These are phyloP conservation scores for Oryzias celebensis DNA, from an alignment of 2,113 vertebrate species.

Conservation along the genomic window DNA sequence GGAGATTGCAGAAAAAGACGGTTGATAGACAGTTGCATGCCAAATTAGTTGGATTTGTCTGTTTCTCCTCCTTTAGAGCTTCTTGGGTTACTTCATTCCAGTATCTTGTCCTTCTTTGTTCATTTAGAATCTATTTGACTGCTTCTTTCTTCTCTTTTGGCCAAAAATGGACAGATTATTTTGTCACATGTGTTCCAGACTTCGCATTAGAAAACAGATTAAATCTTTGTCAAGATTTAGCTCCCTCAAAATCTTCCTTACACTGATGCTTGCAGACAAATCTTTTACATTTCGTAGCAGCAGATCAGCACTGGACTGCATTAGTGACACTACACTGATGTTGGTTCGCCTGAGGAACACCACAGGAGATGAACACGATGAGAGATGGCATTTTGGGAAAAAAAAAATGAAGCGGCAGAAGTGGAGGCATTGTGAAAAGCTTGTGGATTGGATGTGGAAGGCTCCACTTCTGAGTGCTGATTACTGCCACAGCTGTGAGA, in stretches of 20 bases:
- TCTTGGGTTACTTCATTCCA: conserved; percentile 11
- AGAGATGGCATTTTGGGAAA: conserved; percentile 60
- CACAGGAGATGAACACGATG: conserved; percentile 37
- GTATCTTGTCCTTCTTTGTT: conserved; percentile 12
- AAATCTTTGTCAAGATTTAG: too few species aligned
- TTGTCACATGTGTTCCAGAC: too few species aligned
- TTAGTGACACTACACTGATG: conserved; percentile 30
- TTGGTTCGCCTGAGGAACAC: conserved; percentile 44
- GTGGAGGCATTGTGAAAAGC: conserved; percentile 26
- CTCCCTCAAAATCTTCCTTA: too few species aligned
- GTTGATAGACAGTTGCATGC: conserved; percentile 8
- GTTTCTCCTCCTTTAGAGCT: background rate
- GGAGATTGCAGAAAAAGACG: conserved; percentile 2
- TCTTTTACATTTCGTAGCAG: too few species aligned
- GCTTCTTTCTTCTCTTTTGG: too few species aligned
- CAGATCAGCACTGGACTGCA: conserved; percentile 18
- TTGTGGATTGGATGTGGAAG: conserved; percentile 30
- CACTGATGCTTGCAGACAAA: too few species aligned
- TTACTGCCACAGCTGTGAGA: conserved; percentile 51
- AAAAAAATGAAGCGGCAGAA: conserved; percentile 17
- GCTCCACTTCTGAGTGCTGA: conserved; percentile 47
- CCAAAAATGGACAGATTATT: too few species aligned
- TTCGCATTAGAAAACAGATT: too few species aligned
- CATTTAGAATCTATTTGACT: background rate
- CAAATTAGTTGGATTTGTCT: conserved; percentile 35